Evolutionary conservation across 2,888 invertebrate species (phyloP), one percentile per base, ranked within the genome.

Genomic region (Drosophila paranaensis): DNA sequence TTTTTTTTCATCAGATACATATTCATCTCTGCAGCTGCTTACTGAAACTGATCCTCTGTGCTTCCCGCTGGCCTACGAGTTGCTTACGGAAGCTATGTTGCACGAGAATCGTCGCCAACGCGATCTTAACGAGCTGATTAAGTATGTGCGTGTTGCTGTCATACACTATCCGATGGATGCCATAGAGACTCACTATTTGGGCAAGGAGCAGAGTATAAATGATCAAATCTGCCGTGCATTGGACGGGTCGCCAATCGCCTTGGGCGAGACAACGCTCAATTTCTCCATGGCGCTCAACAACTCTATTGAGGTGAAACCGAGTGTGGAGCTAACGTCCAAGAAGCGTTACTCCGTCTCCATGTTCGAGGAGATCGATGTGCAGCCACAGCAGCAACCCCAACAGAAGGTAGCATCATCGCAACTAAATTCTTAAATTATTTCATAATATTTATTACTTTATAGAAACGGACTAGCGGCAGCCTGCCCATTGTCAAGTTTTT

Each of bases 321-420:
- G 46, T 16, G 50, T 55, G 3, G 67, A 71, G n/a, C 11, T 56
- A 9, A 13, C 75, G 10, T 27, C 71, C 0, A 90, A 84, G 33
- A 88, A 88, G 30, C 88, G 92, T 3, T 85, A 90, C 16, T 92
- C 93, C 0, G 90, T 93, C 0, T 93, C 92, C 10, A 80, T 93
- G 57, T 93, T 93, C 58, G 93, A 93, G 58, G 87, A 92, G 20
- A 79, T 91, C 2, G 82, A 88, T 33, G 81, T 91, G 40, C 71
- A 77, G 45, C 77, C 78, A 0, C 79, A 85, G 40, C 84, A 89
- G 42, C 75, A 77, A 14, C 66, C 69, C n/a, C 68, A 74, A 37
- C 71, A 68, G 35, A 90, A 82, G 78, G 91, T 91, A 65, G 48
- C 16, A 11, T 2, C 9, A 3, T 9, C 9, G 6, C 2, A 16